Percentiles rank a stretch among this genome's conserved stretches.
Evolutionary conservation across 1,140 invertebrate species (phyloP).

Genomic region (Drosophila mauritiana): DNA sequence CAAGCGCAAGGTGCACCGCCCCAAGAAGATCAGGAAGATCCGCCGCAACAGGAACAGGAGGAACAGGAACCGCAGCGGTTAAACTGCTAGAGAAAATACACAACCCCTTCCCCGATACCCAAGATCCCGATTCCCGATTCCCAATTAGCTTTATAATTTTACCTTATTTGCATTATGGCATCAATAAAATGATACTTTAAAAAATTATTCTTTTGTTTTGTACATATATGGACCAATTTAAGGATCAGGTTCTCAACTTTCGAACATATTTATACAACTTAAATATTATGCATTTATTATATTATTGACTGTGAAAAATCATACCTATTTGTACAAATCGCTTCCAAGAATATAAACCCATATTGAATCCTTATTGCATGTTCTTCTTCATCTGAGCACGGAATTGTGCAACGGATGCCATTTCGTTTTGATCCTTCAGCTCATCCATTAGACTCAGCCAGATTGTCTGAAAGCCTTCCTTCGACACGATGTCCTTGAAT

Average conservation of each 20-base stretch:
- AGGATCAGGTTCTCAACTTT: too few species aligned
- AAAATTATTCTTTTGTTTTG: neutral
- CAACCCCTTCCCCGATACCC: too few species aligned
- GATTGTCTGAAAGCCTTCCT: constrained; percentile 37
- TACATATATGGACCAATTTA: neutral
- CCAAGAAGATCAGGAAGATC: neutral
- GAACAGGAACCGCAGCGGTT: constrained; percentile 4
- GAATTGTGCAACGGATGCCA: constrained; percentile 49
- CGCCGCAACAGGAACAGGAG: neutral
- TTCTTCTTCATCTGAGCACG: constrained; percentile 36
- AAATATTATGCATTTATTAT: too few species aligned
- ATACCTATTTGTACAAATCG: neutral
- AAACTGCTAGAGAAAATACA: neutral
- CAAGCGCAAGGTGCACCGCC: neutral
- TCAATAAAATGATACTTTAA: neutral
- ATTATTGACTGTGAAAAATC: neutral
- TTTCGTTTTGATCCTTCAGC: constrained; percentile 12
- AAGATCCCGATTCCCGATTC: neutral
- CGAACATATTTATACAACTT: too few species aligned
- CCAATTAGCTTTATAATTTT: neutral
- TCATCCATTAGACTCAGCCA: constrained; percentile 46
- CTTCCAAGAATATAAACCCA: neutral
- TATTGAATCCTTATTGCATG: too few species aligned
- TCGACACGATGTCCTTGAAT: constrained; percentile 47
- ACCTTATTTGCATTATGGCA: constrained; percentile 7